A percentile compares a stretch with the other conserved stretches of the same genome.
Evolutionary conservation across 2,797 vertebrate genomes (phyloP).

Genomic region (Sebastes trivittatus): DNA sequence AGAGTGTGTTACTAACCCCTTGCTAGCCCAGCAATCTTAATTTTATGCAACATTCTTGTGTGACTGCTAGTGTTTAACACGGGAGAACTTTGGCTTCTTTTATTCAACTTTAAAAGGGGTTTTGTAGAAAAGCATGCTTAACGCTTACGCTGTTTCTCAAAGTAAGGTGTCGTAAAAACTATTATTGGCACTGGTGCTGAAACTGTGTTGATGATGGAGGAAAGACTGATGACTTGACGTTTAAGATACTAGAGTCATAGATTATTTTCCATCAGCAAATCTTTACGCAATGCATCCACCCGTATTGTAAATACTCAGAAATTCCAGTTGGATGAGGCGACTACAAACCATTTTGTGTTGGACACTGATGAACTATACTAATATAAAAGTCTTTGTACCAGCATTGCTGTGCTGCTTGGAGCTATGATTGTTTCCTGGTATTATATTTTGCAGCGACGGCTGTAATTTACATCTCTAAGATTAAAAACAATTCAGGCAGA

Average conservation of each 20-base stretch:
- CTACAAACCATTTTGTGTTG: not conserved
- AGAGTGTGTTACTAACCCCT: no score
- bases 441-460: not conserved
- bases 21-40: no score
- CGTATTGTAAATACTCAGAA: not conserved
- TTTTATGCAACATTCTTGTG: not conserved
- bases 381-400: not conserved
- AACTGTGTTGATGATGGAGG: not conserved
- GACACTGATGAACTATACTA: not conserved
- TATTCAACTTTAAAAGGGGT: not conserved
- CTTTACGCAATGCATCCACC: not conserved
- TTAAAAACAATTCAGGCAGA: constrained; percentile 22
- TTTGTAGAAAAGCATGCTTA: not conserved
- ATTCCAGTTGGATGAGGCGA: not conserved
- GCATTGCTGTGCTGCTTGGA: not conserved
- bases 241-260: not conserved
- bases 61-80: not conserved
- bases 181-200: not conserved
- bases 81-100: not conserved
- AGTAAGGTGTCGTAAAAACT: not conserved
- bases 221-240: not conserved
- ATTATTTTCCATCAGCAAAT: not conserved
- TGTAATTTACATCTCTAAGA: constrained; percentile 17
- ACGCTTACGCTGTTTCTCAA: not conserved
- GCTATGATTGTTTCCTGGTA: constrained; percentile 1